Conservation (phyloP, 2,888 invertebrate species). For the Netelia virgata region DNA sequence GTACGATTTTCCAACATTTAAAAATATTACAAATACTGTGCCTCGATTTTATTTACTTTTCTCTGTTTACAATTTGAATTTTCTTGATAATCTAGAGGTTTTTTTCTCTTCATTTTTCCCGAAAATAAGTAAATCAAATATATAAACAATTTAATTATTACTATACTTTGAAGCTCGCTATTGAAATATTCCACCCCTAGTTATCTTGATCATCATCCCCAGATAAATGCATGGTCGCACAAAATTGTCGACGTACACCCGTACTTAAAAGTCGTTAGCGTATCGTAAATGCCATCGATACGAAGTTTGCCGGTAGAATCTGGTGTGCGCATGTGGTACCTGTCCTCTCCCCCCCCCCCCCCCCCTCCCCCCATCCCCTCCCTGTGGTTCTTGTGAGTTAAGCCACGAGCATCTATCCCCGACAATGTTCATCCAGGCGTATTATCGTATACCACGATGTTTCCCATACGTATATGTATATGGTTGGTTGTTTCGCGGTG, state of each 20-base stretch:
- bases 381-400: conserved; percentile 18
- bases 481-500: conserved; percentile 6
- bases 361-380: not conserved
- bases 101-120: no score
- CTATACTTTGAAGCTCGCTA: not conserved
- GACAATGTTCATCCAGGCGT: conserved; percentile 59
- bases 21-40: no score
- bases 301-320: conserved; percentile 36
- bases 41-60: no score
- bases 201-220: no score
- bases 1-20: no score
- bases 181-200: not conserved
- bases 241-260: no score
- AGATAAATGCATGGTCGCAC: no score
- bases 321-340: conserved; percentile 21
- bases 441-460: conserved; percentile 48
- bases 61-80: no score
- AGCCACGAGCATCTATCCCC: conserved; percentile 59
- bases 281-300: not conserved
- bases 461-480: conserved; percentile 7
- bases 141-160: no score
- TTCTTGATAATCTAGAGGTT: no score
- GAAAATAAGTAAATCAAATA: no score
- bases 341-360: not conserved
- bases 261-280: not conserved